A percentile compares a stretch with the other conserved stretches of the same genome.
phyloP scores from a whole-genome alignment of 2,113 vertebrate species.

The Donacobius atricapilla region DNA sequence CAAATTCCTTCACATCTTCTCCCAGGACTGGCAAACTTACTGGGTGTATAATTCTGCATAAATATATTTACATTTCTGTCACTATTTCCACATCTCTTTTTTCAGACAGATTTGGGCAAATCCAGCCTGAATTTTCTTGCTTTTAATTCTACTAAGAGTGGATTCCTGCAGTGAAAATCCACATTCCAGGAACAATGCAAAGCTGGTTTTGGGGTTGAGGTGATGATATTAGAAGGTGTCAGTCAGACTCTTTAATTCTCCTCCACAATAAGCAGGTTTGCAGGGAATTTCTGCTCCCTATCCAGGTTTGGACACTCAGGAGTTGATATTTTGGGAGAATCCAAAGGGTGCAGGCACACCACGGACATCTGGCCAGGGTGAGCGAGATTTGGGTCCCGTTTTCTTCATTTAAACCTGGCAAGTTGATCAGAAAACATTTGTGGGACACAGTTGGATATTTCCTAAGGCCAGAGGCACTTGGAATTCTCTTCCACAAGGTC shows the following conservation, averaged over 20 bases:
- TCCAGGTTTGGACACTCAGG: neutral
- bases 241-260: neutral
- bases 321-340: neutral
- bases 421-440: neutral
- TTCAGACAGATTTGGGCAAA: neutral
- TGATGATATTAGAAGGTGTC: neutral
- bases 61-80: neutral
- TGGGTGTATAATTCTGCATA: neutral
- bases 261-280: neutral
- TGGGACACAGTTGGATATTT: neutral
- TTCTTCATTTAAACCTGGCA: neutral
- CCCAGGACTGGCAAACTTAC: neutral
- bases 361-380: neutral
- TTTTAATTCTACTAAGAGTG: neutral
- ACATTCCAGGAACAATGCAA: rapidly evolving
- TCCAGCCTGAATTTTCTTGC: neutral
- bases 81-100: neutral
- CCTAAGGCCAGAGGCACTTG: neutral
- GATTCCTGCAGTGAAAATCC: neutral
- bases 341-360: neutral
- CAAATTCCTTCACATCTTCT: neutral
- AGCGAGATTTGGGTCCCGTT: neutral
- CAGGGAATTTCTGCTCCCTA: neutral
- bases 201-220: neutral
- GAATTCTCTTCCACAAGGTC: neutral